Evolutionary conservation across 2,113 vertebrate species (phyloP).

Genomic region (Semicossyphus pulcher): DNA sequence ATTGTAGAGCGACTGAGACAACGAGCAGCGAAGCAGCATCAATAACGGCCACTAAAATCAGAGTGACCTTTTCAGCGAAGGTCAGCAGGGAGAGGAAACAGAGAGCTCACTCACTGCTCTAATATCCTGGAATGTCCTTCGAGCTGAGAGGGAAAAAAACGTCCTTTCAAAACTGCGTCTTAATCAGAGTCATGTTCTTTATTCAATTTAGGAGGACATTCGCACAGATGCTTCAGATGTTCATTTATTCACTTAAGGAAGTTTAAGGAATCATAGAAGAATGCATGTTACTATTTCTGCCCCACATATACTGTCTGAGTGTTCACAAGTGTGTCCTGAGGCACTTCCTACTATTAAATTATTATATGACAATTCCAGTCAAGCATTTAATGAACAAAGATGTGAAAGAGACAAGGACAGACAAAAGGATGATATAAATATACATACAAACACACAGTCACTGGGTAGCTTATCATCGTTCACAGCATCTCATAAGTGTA

Average conservation of each 20-base stretch:
- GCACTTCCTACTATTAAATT: conserved; percentile 4
- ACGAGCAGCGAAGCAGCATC: conserved; percentile 4
- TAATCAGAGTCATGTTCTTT: conserved; percentile 85
- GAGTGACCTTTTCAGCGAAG: conserved; percentile 66
- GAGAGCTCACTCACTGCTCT: conserved; percentile 74
- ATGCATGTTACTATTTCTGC: conserved; percentile 52
- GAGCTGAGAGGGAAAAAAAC: conserved; percentile 64
- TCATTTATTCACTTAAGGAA: conserved; percentile 68
- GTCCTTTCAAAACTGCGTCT: conserved; percentile 69
- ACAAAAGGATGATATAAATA: neutral
- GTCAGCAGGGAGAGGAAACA: conserved; percentile 74
- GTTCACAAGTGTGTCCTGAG: conserved; percentile 10
- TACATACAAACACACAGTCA: neutral
- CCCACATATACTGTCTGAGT: neutral
- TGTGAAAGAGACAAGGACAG: neutral
- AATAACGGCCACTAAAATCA: conserved; percentile 58
- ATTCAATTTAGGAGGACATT: conserved; percentile 79
- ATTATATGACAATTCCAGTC: neutral
- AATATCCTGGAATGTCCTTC: conserved; percentile 83
- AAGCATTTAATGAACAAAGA: neutral
- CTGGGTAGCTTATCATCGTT: neutral
- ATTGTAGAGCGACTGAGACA: conserved; percentile 19
- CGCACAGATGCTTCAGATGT: conserved; percentile 53
- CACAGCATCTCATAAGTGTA: neutral
- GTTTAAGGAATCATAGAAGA: conserved; percentile 41